Evolutionary conservation across 2,888 invertebrate species (phyloP), one percentile per base, ranked within the genome.

Genomic region (Cordilura impudica): DNA sequence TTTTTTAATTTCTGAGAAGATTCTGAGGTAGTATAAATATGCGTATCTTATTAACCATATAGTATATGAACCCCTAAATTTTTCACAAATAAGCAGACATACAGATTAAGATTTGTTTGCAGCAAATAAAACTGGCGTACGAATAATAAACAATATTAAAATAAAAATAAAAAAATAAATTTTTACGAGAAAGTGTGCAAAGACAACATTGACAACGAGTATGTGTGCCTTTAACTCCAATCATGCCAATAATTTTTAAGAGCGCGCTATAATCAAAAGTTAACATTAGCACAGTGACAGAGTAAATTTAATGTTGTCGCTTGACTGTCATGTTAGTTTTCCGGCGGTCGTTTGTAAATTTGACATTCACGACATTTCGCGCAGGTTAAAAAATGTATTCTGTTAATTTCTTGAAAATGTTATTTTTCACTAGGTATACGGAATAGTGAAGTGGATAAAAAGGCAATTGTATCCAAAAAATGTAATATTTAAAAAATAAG

Each of bases 261-360:
- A 21, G 14, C 43, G 39, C n/a, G 19, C 51, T 26, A n/a, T 45
- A 69, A 78, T 73, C 69, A 56, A 51, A 58, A 43, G 54, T 31
- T 12, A 10, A n/a, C 16, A 35, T 10, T 47, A 51, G 35, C 29
- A 26, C 61, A 75, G 66, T 71, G 78, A 67, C 74, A 79, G 43
- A 31, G 43, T 43, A 61, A 71, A 74, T 79, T 71, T 67, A 47
- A 49, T 60, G 39, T 54, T 79, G 78, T 71, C 74, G 60, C 66
- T 75, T 43, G 49, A n/a, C 21, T 79, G 78, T 74, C 78, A 58
- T 75, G 78, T 74, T 75, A 51, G 45, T 26, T 71, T 58, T 14
- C 23, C 47, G 54, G 69, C 61, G 54, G 47, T 63, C 69, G 54
- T 75, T 75, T 75, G n/a, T 75, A 26, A 75, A 21, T 53, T 69